Conservation (phyloP, 2,113 vertebrate species). For the Odobenus rosmarus region DNA sequence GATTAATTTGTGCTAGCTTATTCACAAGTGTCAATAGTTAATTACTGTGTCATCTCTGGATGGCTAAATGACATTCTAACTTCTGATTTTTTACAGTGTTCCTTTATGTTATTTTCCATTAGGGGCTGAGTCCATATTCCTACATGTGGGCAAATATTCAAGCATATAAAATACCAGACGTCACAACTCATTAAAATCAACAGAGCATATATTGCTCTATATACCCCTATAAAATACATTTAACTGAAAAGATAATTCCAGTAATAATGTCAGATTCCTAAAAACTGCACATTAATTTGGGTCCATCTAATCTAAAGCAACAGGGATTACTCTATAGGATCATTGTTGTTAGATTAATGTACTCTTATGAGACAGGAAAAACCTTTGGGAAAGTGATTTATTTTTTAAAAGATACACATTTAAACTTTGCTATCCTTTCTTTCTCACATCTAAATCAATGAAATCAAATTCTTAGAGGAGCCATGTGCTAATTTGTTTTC, state of each 20-base stretch:
- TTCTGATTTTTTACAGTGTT: slow-evolving; percentile 92
- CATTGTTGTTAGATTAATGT: slow-evolving; percentile 86
- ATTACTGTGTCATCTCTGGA: slow-evolving; percentile 99
- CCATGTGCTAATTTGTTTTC: slow-evolving; percentile 40
- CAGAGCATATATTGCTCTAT: slow-evolving; percentile 90
- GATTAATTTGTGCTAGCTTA: slow-evolving; percentile 99
- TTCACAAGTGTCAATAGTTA: slow-evolving; percentile 99
- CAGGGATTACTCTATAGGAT: slow-evolving; percentile 66
- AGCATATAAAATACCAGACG: slow-evolving; percentile 90
- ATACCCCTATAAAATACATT: slow-evolving; percentile 89
- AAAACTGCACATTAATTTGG: slow-evolving; percentile 90
- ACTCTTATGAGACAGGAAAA: slow-evolving; percentile 72
- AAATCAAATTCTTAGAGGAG: slow-evolving; percentile 40
- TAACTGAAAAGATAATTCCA: slow-evolving; percentile 91
- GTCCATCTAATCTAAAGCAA: slow-evolving; percentile 82
- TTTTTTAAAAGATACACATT: slow-evolving; percentile 62
- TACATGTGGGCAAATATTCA: slow-evolving; percentile 91
- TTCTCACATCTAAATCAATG: slow-evolving; percentile 62
- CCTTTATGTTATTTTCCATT: slow-evolving; percentile 89
- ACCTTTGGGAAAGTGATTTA: slow-evolving; percentile 28
- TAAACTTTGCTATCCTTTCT: slow-evolving; percentile 34
- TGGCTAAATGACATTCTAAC: slow-evolving; percentile 99
- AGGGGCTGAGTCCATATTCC: slow-evolving; percentile 90
- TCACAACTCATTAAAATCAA: slow-evolving; percentile 92
- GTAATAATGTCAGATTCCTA: slow-evolving; percentile 90